Base-by-base conservation (phyloP, 2,888 invertebrate species). In the Cantharis nigra region DNA sequence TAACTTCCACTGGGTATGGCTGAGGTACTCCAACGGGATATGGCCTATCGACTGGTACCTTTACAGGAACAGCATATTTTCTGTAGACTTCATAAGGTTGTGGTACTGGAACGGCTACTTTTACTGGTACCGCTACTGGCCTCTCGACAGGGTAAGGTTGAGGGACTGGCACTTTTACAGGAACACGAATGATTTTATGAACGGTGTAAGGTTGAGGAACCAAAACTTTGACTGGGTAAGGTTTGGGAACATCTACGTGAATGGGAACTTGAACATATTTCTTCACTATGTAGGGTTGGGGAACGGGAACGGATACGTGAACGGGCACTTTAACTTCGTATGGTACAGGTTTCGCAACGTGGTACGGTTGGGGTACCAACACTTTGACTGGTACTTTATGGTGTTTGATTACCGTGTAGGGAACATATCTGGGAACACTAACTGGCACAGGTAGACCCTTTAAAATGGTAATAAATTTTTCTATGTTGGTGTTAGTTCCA, bases 301-400 rank as follows among this genome's bases (percentile, higher is more conserved):
- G 94, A 65, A 75, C 65, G 14, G 69, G 69, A 16, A 30, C 72
- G 30, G 76, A 71, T 28, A 76, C 75, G 23, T 71, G 70, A 20
- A 94, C 94, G 79, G 90, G 93, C 69, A 94, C 93, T 90, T 94
- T 93, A n/a, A 95, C 94, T 83, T 94, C 94, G 87, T 92, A 91
- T 33, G 92, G 95, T 13, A 95, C 88, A 86, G 92, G 92, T 87
- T 94, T 94, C 88, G 94, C 94, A 14, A 95, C 95, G 80, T 94
- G 94, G 89, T 95, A 95, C 82, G 95, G 95, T 84, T 94, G 94
- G 77, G 94, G 94, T 75, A 95, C 94, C 75, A 91, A 90, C 74
- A 95, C 94, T 89, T 95, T 94, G 83, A 95, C 94, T 85, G 95
- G 94, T 84, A 92, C 92, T 80, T 93, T 94, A 71, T 95, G 93